Percentiles rank a stretch among this genome's conserved stretches.
Conservation (phyloP, 92 coral and sea anemone genomes). For the Umimayanthus chanpuru region DNA sequence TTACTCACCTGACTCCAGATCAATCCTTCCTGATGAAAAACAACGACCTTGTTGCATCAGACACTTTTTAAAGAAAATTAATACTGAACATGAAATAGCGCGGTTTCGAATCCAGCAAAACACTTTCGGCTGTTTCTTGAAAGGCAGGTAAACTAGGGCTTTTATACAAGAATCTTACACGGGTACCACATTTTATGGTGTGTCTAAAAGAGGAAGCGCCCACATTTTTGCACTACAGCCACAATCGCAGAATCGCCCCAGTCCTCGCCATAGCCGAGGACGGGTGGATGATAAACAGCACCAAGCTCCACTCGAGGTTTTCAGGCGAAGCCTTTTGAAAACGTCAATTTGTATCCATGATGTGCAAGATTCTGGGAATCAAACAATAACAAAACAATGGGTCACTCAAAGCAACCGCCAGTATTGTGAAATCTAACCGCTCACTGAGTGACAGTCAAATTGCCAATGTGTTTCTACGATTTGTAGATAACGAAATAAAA, state of each 20-base stretch:
- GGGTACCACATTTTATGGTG: conserved; percentile 64
- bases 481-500: no score
- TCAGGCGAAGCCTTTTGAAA: conserved; percentile 57
- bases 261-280: conserved; percentile 68
- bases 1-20: no score
- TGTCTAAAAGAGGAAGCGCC: conserved; percentile 78
- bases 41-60: no score
- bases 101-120: no score
- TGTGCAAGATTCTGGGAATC: conserved; percentile 78
- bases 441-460: no score
- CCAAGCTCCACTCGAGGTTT: neutral
- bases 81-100: no score
- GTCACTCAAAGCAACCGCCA: neutral
- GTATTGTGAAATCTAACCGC: neutral
- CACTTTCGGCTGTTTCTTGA: no score
- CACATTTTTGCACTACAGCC: conserved; percentile 52
- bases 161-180: conserved; percentile 62
- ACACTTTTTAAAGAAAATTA: no score
- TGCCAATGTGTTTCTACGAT: no score
- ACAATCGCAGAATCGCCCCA: conserved; percentile 73
- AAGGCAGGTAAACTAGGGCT: conserved; percentile 48
- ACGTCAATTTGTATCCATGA: conserved; percentile 76
- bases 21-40: no score
- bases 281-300: conserved; percentile 71
- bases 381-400: conserved; percentile 69